Conservation (phyloP, 2,888 invertebrate genomes). For the Aspidiotus rigidus region DNA sequence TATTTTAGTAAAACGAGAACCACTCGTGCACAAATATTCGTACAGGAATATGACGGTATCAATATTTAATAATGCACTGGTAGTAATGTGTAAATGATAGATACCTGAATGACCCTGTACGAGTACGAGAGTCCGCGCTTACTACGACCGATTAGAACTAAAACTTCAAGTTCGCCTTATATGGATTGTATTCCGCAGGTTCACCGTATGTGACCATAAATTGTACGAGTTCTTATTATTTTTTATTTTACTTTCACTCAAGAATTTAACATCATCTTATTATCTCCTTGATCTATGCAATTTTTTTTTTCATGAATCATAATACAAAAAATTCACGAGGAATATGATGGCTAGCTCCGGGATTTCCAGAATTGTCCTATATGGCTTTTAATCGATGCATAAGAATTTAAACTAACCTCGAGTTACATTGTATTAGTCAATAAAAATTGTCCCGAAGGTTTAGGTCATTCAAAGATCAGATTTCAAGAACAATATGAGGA, state of each 20-base stretch:
- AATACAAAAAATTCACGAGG: no score
- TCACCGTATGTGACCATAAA: conserved; percentile 23
- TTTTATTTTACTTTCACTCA: not conserved
- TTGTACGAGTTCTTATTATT: conserved; percentile 20
- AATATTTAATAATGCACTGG: not conserved
- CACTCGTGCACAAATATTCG: conserved; percentile 3
- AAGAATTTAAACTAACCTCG: no score
- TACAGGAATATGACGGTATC: not conserved
- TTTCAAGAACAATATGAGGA: no score
- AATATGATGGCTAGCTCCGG: no score
- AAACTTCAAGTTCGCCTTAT: conserved; percentile 26
- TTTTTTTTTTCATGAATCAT: no score
- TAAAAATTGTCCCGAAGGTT: no score
- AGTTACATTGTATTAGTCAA: no score
- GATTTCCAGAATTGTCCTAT: no score
- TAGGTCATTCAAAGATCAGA: no score
- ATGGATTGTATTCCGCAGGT: conserved; percentile 17
- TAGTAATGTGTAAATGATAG: no score
- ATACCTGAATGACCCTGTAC: conserved; percentile 15
- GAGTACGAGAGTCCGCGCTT: not conserved
- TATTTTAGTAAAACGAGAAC: conserved; percentile 7
- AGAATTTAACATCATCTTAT: not conserved
- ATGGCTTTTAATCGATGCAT: no score
- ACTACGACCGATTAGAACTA: conserved; percentile 7
- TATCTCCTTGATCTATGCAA: no score